Evolutionary conservation across 2,797 vertebrate species (phyloP).

Genomic region (Emydoidea blandingii): DNA sequence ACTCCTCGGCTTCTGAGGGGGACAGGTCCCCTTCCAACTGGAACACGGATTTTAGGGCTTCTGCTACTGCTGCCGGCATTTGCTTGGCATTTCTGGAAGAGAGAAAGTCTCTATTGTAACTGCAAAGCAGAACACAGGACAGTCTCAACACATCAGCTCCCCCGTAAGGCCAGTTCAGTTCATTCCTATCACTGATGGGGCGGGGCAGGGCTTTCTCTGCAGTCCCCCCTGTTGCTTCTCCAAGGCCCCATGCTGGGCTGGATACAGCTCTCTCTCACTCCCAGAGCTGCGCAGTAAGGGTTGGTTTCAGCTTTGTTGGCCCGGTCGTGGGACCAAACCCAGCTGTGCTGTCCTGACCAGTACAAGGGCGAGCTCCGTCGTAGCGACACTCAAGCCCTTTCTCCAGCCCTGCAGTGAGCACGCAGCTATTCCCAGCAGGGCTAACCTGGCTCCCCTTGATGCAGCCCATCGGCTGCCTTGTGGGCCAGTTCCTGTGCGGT

Average conservation of each 20-base stretch:
- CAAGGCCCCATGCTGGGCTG: no score
- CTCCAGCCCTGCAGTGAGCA: not conserved
- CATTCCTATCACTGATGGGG: no score
- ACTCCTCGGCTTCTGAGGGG: constrained; percentile 77
- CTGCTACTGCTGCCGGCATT: constrained; percentile 88
- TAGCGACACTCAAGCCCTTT: not conserved
- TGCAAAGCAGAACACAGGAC: not conserved
- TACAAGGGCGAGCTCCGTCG: no score
- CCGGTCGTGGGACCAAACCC: not conserved
- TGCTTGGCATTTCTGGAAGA: constrained; percentile 88
- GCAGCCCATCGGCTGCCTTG: no score
- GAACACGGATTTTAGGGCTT: constrained; percentile 85
- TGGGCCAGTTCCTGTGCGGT: no score
- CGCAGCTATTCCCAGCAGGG: not conserved
- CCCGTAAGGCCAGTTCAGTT: not conserved
- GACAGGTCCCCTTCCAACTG: constrained; percentile 86
- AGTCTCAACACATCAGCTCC: no score
- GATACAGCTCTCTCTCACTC: no score
- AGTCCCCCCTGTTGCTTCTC: no score
- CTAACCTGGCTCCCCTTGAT: no score
- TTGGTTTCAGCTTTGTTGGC: not conserved
- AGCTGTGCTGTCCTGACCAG: no score
- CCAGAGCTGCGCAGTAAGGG: not conserved
- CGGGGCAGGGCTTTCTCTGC: not conserved
- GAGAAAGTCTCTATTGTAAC: not conserved